phyloP scores from a whole-genome alignment of 1,140 invertebrate species.

The Apis cerana region DNA sequence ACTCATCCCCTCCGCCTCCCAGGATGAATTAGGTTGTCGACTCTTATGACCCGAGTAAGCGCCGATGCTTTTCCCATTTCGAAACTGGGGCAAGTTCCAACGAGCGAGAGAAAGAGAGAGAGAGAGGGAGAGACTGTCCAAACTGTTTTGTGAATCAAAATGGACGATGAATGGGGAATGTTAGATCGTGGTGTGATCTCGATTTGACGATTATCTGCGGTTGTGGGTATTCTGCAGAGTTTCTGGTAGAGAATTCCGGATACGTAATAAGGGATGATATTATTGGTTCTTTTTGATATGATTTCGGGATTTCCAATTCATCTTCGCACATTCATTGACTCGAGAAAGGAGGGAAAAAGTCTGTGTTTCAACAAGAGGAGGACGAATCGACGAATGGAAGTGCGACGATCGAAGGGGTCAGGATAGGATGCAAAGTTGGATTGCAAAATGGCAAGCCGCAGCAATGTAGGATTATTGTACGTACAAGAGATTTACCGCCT shows the following conservation, averaged over 20 bases:
- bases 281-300: too few relatives aligned
- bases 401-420: neutral
- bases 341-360: too few relatives aligned
- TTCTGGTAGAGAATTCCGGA: too few relatives aligned
- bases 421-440: constrained; percentile 53
- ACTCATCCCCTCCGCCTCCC: neutral
- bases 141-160: constrained; percentile 16
- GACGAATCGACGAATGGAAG: constrained; percentile 5
- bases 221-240: too few relatives aligned
- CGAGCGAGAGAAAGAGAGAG: neutral
- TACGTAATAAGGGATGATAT: too few relatives aligned
- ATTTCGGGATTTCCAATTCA: too few relatives aligned
- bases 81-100: constrained; percentile 49
- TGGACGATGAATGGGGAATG: too few relatives aligned
- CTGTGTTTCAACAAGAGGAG: too few relatives aligned
- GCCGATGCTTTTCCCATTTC: constrained; percentile 39
- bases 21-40: constrained; percentile 54
- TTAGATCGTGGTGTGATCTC: too few relatives aligned
- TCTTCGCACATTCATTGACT: too few relatives aligned
- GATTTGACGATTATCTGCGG: too few relatives aligned
- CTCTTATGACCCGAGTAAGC: constrained; percentile 26
- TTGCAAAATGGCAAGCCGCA: constrained; percentile 74
- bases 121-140: neutral
- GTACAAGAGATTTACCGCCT: constrained; percentile 79
- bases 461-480: constrained; percentile 76